Evolutionary conservation across 2,797 vertebrate species (phyloP).

Genomic region (Eidolon dupreanum): DNA sequence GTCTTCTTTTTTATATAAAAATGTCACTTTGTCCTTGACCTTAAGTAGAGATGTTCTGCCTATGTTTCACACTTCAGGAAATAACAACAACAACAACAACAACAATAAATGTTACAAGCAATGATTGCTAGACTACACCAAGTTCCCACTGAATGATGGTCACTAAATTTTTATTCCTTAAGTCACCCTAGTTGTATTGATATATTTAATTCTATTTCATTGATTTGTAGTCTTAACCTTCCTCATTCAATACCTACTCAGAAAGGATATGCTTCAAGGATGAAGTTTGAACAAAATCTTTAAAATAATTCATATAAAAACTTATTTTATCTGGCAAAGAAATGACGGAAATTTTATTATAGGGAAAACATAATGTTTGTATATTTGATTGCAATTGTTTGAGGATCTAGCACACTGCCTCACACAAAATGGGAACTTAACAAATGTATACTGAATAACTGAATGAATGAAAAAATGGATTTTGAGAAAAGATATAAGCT

Average conservation of each 20-base stretch:
- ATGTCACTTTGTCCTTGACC: background rate
- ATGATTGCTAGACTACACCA: background rate
- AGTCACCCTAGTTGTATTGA: background rate
- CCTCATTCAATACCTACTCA: background rate
- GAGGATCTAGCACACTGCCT: background rate
- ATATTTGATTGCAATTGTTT: background rate
- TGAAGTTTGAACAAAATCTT: background rate
- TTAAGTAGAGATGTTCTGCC: background rate
- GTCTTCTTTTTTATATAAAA: constrained; percentile 9
- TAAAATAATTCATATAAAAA: background rate
- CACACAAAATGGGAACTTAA: background rate
- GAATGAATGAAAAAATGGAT: background rate
- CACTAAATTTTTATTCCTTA: constrained; percentile 23
- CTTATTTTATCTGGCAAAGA: background rate
- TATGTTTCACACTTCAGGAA: background rate
- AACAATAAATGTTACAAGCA: background rate
- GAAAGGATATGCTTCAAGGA: background rate
- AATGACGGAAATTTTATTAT: background rate
- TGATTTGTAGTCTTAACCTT: background rate
- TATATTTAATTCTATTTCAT: constrained; percentile 1
- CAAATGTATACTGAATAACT: background rate
- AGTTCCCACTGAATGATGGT: background rate
- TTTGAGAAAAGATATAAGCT: background rate
- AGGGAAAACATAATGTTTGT: background rate
- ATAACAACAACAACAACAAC: background rate